Base-by-base conservation (phyloP, 2,888 invertebrate genomes). In the Megalurothrips usitatus region DNA sequence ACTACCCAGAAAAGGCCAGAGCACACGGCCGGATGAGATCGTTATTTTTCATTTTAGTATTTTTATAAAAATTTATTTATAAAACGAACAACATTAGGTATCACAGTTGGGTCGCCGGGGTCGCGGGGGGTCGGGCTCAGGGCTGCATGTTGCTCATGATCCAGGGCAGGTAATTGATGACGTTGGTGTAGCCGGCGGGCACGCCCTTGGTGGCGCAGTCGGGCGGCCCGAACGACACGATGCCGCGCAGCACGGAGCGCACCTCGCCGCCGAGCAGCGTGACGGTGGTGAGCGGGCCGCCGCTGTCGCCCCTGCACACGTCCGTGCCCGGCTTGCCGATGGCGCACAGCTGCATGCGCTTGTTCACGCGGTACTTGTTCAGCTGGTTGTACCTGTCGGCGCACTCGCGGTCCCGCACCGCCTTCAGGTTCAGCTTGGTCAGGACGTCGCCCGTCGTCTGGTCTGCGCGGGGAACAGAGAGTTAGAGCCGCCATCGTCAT, bases 211-310 rank as follows among this genome's bases (percentile, higher is more conserved):
- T 26, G 68, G 68, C 68, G 68, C 68, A 75, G 23, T 26, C 12
- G 23, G 8, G 26, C 11, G 26, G 68, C 23, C 68, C 68, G 68
- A 26, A 75, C 11, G 68, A 75, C 26, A 75, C 68, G 68, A 75
- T 26, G 68, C 68, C 68, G 26, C 26, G 23, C 23, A 75, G 26
- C 26, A 75, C 68, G 68, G 68, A n/a, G 68, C 26, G 68, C 11
- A 75, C 26, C 10, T 26, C 9, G 68, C 26, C 23, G 68, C 10
- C 68, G 26, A 26, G 68, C 11, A 12, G 12, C 26, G 23, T 26
- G 26, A 75, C 79, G 49, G 79, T 79, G 82, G 82, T 82, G 14
- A 84, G 80, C 1, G 84, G 84, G 19, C 84, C 84, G 4, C 84
- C 84, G 26, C 81, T 81, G 81, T 82, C 82, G 17, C 82, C 82